Base-by-base conservation (phyloP, 2,797 vertebrate genomes). In the Acridotheres tristis region DNA sequence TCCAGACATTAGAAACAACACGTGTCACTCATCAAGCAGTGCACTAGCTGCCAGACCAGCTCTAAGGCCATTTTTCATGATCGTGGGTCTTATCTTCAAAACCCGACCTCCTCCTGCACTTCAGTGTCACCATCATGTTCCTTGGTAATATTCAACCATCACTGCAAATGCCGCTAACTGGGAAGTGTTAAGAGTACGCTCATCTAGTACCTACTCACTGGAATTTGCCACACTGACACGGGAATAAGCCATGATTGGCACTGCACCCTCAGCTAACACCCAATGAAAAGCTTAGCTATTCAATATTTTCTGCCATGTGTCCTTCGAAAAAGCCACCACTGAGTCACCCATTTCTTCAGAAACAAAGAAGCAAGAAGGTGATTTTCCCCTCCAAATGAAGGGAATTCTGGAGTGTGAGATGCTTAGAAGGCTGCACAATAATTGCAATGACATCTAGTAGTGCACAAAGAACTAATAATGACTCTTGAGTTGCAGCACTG, bases 1-100 rank as follows among this genome's bases (percentile, higher is more conserved):
- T 95, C 59, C 3, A 4, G 83, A 90, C 78, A 90, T 90, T 69
- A 86, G 92, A 95, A 96, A 95, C 92, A 90, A 81, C 88, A 90
- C 76, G 79, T 95, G 95, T 29, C 66, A 85, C 72, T 92, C 94
- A 93, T 80, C 94, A 93, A 96, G 93, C 85, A 92, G 89, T 58
- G 29, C 27, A 45, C 0, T 81, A 59, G 65, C 87, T 95, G 90
- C 78, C 95, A 95, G 85, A 93, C 69, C 91, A 84, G 77, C 63
- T 94, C 74, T 74, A 76, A 72, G 89, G 68, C 88, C 69, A 62
- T 63, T 47, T 90, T 88, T 75, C 80, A 68, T n/a, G 34, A 78
- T n/a, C 1, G 0, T 78, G 62, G 75, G 58, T 81, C 87, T 88
- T 76, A 90, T 58, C 77, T 93, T 88, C 51, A 85, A 89, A 95